Evolutionary conservation across 2,797 vertebrate species (phyloP).

Genomic region (Microhierax caerulescens): DNA sequence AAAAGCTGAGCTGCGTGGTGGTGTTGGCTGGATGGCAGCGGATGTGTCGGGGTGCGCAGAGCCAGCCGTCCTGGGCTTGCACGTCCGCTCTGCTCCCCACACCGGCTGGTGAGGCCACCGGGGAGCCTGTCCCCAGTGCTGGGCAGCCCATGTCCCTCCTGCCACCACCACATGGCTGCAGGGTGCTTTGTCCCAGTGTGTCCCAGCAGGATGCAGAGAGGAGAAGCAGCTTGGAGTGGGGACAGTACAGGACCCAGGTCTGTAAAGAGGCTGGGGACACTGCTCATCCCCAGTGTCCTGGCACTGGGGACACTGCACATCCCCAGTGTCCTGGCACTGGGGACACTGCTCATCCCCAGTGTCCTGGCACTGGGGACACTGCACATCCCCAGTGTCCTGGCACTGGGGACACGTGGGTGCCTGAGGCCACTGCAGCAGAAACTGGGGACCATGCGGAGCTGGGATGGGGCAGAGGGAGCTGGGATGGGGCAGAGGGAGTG

Average conservation of each 20-base stretch:
- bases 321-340: no score
- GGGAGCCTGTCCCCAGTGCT: background rate
- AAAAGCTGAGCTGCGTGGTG: background rate
- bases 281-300: background rate
- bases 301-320: no score
- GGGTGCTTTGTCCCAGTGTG: background rate
- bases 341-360: no score
- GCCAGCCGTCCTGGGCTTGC: background rate
- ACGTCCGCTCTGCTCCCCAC: background rate
- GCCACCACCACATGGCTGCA: background rate
- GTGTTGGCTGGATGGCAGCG: accelerated
- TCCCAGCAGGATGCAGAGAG: background rate
- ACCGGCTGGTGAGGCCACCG: accelerated
- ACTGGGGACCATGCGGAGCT: background rate
- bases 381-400: background rate
- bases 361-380: no score
- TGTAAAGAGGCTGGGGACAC: no score
- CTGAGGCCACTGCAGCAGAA: background rate
- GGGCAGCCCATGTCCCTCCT: background rate
- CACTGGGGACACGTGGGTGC: accelerated
- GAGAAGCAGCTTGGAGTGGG: background rate
- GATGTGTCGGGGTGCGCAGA: background rate
- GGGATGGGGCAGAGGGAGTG: background rate
- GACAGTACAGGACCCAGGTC: background rate
- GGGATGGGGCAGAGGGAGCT: background rate